Evolutionary conservation across 2,113 vertebrate genomes (phyloP).

Genomic region (Amia ocellicauda): DNA sequence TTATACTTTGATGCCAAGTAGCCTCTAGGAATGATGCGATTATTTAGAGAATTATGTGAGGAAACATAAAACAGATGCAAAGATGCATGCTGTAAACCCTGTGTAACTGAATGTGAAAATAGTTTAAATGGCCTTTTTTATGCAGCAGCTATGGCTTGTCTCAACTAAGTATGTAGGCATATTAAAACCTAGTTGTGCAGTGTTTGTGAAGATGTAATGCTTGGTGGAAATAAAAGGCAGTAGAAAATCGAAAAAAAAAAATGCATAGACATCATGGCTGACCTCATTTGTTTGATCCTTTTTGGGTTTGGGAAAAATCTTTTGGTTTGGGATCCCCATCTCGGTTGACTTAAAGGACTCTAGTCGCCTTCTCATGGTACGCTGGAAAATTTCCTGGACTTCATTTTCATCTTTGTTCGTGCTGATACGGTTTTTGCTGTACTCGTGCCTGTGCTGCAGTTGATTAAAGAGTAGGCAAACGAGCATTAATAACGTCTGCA

Average conservation of each 20-base stretch:
- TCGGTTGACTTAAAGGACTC: conserved; percentile 94
- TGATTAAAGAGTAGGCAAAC: not conserved
- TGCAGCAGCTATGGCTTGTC: too few species aligned
- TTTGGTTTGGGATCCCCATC: conserved; percentile 74
- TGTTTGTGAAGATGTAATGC: not conserved
- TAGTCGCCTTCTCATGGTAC: conserved; percentile 91
- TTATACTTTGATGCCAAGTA: too few species aligned
- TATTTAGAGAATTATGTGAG: too few species aligned
- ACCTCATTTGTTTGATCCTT: conserved; percentile 78
- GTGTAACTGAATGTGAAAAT: too few species aligned
- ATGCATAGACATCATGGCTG: too few species aligned
- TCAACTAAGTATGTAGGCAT: not conserved
- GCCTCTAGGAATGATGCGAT: too few species aligned
- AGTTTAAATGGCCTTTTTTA: too few species aligned
- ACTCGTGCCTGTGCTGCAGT: conserved; percentile 79
- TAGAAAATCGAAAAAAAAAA: too few species aligned
- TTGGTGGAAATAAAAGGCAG: not conserved
- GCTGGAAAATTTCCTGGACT: conserved; percentile 94
- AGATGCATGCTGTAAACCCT: too few species aligned
- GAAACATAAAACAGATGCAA: too few species aligned
- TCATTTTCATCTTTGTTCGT: conserved; percentile 74
- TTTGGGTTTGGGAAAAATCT: conserved; percentile 76
- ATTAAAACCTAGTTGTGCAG: not conserved
- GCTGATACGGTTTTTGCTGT: conserved; percentile 81
- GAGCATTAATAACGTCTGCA: too few species aligned